A percentile compares a stretch with the other conserved stretches of the same genome.
Evolutionary conservation across 2,888 invertebrate genomes (phyloP).

Genomic region (Gymnoscelis rufifasciata): DNA sequence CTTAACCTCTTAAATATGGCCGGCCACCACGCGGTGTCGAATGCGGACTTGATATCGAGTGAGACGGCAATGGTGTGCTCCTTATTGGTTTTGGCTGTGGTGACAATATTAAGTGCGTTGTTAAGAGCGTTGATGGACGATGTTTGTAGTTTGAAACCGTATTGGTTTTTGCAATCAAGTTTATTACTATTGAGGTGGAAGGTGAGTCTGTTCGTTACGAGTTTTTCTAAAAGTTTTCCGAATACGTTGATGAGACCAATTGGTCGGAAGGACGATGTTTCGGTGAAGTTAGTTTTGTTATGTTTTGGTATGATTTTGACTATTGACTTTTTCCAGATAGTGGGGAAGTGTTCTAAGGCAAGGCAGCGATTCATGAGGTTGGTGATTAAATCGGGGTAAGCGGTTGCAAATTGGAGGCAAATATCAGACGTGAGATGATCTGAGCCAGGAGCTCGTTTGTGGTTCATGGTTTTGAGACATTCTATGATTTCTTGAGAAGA

Average conservation of each 20-base stretch:
- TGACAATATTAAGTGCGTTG: not conserved
- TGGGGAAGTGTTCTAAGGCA: too few species aligned
- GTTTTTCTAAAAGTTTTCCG: constrained; percentile 1
- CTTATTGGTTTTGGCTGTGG: not conserved
- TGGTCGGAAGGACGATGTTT: constrained; percentile 23
- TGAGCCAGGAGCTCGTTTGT: too few species aligned
- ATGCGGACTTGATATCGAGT: constrained; percentile 25
- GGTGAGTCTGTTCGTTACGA: constrained; percentile 4
- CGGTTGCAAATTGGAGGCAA: too few species aligned
- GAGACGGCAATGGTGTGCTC: constrained; percentile 9
- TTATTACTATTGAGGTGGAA: constrained; percentile 1
- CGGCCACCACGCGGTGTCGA: constrained; percentile 31
- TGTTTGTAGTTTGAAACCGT: constrained; percentile 24
- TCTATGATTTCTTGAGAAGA: too few species aligned
- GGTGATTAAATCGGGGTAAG: too few species aligned
- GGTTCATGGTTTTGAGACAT: too few species aligned
- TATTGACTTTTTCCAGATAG: too few species aligned
- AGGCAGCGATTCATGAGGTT: too few species aligned
- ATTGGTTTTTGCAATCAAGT: constrained; percentile 9
- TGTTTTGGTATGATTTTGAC: constrained; percentile 30
- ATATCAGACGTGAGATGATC: too few species aligned
- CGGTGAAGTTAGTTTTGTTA: constrained; percentile 12
- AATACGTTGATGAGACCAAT: not conserved
- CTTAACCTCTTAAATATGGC: constrained; percentile 20
- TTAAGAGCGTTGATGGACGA: constrained; percentile 1